phyloP scores from a whole-genome alignment of 37 sponge, comb jelly and placozoan genomes.

The Hexactinellida sp. region DNA sequence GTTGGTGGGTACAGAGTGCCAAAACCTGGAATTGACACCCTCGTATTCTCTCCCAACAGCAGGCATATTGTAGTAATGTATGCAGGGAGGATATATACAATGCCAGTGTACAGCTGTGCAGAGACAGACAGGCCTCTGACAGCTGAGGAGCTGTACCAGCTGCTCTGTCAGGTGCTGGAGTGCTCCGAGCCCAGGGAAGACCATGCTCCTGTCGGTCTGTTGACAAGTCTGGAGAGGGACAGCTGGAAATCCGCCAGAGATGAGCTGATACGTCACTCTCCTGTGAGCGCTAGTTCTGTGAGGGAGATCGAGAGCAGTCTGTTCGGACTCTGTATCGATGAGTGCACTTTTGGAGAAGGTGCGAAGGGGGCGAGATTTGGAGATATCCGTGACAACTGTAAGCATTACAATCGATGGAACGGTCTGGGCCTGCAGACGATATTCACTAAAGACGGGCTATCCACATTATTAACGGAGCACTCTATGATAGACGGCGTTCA shows the following conservation, averaged over 20 bases:
- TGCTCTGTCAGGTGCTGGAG: background rate
- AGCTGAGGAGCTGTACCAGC: background rate
- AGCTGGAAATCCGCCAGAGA: background rate
- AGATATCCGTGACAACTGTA: background rate
- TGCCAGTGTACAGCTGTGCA: no score
- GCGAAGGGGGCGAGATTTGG: background rate
- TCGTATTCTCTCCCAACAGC: slow-evolving; percentile 23
- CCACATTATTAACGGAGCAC: no score
- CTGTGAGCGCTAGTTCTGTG: background rate
- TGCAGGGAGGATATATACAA: slow-evolving; percentile 25
- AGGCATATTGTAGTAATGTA: slow-evolving; percentile 40
- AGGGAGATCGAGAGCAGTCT: background rate
- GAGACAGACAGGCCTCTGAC: no score
- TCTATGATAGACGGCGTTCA: no score
- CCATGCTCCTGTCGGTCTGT: background rate
- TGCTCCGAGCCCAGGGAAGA: background rate
- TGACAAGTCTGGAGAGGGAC: background rate
- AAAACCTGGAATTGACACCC: slow-evolving; percentile 21
- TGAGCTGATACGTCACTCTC: background rate
- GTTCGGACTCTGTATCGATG: background rate
- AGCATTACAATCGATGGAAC: background rate
- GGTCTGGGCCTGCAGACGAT: background rate
- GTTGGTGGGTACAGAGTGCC: slow-evolving; percentile 41
- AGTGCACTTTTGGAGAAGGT: background rate
- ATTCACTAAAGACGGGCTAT: background rate